A percentile compares a stretch with the other conserved stretches of the same genome.
Conservation (phyloP, 2,113 vertebrate species). For the Anhinga anhinga region DNA sequence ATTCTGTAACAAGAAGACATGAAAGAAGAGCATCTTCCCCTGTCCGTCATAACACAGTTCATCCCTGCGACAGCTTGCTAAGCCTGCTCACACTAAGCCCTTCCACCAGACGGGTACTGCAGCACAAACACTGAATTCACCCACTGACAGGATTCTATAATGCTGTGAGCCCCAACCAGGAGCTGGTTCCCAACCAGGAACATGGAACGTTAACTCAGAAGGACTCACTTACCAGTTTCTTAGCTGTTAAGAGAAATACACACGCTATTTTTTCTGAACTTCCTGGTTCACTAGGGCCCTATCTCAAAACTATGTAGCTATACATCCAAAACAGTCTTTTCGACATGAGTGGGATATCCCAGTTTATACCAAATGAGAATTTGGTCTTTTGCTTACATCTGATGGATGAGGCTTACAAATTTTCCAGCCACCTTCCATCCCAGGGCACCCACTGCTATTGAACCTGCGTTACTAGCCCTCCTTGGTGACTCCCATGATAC, state of each 20-base stretch:
- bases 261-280: not conserved
- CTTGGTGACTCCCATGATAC: not conserved
- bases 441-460: not conserved
- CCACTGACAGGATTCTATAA: not conserved
- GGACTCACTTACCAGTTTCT: not conserved
- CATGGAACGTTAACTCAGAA: not conserved
- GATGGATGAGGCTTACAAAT: not conserved
- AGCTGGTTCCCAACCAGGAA: not conserved
- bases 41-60: accelerated
- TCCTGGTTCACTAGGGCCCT: not conserved
- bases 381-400: not conserved
- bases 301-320: not conserved
- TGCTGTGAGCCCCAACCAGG: not conserved
- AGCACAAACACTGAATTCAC: not conserved
- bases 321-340: not conserved
- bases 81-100: not conserved
- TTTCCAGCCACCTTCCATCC: not conserved
- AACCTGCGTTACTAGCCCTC: not conserved
- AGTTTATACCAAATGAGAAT: not conserved
- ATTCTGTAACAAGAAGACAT: constrained; percentile 64
- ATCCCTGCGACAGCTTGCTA: not conserved
- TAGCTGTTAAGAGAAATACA: not conserved
- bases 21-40: not conserved
- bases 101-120: not conserved
- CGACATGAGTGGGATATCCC: not conserved